Percentiles rank a stretch among this genome's conserved stretches.
Conservation (phyloP, 2,888 invertebrate species). For the Drosophila paranaensis region DNA sequence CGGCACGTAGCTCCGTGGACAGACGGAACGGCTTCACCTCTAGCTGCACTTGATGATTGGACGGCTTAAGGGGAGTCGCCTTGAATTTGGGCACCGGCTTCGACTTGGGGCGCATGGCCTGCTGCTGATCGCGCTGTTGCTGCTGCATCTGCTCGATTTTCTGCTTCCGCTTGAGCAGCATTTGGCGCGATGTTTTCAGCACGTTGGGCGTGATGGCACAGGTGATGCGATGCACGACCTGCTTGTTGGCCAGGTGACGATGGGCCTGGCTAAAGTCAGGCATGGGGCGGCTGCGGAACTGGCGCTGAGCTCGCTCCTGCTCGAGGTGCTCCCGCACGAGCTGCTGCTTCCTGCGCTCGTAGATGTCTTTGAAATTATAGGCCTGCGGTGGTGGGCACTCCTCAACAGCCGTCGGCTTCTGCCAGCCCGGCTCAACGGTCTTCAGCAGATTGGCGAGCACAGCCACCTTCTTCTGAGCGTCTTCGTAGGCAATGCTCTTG, state of each 20-base stretch:
- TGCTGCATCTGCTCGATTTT: slow-evolving; percentile 24
- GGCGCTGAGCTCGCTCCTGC: slow-evolving; percentile 52
- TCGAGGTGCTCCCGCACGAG: slow-evolving; percentile 22
- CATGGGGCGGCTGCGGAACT: slow-evolving; percentile 74
- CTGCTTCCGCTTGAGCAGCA: slow-evolving; percentile 47
- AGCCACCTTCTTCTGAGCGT: slow-evolving; percentile 31
- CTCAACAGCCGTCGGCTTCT: neutral
- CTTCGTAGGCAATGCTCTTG: slow-evolving; percentile 18
- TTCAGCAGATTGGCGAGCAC: slow-evolving; percentile 24
- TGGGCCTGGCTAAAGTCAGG: slow-evolving; percentile 61
- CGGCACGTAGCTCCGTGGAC: slow-evolving; percentile 51
- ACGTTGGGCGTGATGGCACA: slow-evolving; percentile 66
- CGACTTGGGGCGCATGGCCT: slow-evolving; percentile 2
- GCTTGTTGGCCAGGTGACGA: slow-evolving; percentile 30
- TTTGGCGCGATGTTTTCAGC: slow-evolving; percentile 41
- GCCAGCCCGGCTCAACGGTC: slow-evolving; percentile 22
- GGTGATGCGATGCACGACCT: slow-evolving; percentile 51
- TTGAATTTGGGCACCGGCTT: slow-evolving; percentile 22
- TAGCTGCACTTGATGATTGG: slow-evolving; percentile 23
- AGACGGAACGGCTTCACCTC: slow-evolving; percentile 57
- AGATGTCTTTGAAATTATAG: slow-evolving; percentile 68
- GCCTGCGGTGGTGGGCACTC: slow-evolving; percentile 37
- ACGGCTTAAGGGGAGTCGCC: slow-evolving; percentile 17
- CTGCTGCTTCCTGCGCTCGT: slow-evolving; percentile 49
- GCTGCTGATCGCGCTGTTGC: slow-evolving; percentile 37